These are phyloP conservation scores for Manis pentadactyla DNA, from an alignment of 2,797 vertebrate species.

Conservation along the genomic window DNA sequence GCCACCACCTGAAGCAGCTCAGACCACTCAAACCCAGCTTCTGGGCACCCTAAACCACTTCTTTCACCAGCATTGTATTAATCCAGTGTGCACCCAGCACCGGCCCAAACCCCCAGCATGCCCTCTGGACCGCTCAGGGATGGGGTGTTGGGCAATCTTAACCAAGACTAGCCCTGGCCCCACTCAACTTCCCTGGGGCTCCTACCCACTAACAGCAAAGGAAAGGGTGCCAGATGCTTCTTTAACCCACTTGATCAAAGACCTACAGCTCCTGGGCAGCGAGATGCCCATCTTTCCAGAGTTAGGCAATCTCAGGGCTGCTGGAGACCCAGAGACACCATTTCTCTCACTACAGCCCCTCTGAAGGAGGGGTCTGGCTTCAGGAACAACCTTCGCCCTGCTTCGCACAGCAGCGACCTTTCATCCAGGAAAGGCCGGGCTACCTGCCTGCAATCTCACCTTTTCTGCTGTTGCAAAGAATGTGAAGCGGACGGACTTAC, in stretches of 20 bases:
- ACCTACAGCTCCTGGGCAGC: background rate
- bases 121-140: background rate
- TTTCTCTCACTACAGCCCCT: background rate
- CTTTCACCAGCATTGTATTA: background rate
- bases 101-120: background rate
- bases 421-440: background rate
- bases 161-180: background rate
- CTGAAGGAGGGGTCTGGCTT: background rate
- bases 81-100: background rate
- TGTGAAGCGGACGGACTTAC: background rate
- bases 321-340: background rate
- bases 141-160: rapidly evolving
- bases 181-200: background rate
- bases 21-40: background rate
- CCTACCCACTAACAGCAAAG: background rate
- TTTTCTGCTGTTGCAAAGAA: no score
- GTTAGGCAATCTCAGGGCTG: background rate
- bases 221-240: background rate
- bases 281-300: rapidly evolving
- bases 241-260: background rate
- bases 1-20: background rate
- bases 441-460: background rate
- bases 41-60: rapidly evolving
- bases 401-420: background rate
- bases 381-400: background rate